Percentiles rank a stretch among this genome's conserved stretches.
Evolutionary conservation across 2,797 vertebrate species (phyloP).

Genomic region (Acomys russatus): DNA sequence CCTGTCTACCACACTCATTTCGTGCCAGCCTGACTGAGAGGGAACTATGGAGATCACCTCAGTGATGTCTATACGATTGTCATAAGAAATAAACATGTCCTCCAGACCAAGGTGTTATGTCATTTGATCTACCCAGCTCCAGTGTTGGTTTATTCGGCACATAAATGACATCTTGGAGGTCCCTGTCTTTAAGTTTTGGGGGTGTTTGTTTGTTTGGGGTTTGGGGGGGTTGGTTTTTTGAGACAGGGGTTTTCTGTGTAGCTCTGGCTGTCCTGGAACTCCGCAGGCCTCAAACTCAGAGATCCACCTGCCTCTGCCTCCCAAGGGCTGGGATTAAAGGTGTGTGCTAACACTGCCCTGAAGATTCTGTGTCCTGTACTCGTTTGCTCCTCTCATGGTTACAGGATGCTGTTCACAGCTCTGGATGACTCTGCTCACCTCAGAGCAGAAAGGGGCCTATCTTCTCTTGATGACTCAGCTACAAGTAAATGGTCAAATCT

Average conservation of each 20-base stretch:
- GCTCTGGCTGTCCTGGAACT: not conserved
- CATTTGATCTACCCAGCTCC: not conserved
- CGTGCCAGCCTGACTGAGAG: not conserved
- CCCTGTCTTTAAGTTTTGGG: not conserved
- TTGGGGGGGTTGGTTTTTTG: not conserved
- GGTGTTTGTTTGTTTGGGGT: not conserved
- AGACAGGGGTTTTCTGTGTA: not conserved
- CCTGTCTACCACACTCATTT: accelerated
- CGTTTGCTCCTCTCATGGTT: not conserved
- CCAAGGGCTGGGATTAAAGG: not conserved
- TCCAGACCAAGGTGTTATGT: not conserved
- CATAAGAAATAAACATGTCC: not conserved
- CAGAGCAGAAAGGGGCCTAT: not conserved
- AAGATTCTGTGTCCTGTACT: not conserved
- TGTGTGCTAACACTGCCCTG: not conserved
- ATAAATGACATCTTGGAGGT: not conserved
- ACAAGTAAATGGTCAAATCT: not conserved
- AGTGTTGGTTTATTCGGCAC: constrained; percentile 8
- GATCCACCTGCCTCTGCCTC: not conserved
- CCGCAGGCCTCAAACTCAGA: not conserved
- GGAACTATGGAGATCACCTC: not conserved
- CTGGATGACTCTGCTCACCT: not conserved
- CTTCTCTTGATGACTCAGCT: not conserved
- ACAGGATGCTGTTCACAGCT: not conserved
- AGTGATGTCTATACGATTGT: not conserved